These are phyloP conservation scores for Allobates femoralis DNA, from an alignment of 2,797 vertebrate genomes.

Conservation along the genomic window DNA sequence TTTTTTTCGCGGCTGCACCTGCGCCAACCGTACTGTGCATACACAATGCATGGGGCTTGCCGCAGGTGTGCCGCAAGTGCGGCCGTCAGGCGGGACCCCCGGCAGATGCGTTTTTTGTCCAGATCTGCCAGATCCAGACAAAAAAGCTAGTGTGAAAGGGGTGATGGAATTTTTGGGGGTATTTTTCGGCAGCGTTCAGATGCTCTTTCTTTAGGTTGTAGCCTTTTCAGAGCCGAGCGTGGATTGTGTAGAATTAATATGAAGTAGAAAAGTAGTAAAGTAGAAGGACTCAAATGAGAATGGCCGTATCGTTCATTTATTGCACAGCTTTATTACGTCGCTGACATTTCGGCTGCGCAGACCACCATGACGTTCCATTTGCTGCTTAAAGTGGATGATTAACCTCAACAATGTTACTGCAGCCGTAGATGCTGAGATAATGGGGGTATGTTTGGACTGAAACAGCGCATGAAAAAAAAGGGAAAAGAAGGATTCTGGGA, in stretches of 20 bases:
- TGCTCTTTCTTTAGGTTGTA: background rate
- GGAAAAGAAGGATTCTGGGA: background rate
- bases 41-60: no score
- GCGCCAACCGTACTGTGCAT: no score
- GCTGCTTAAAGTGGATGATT: background rate
- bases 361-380: constrained; percentile 10
- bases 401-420: background rate
- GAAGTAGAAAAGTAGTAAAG: no score
- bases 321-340: background rate
- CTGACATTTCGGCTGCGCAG: constrained; percentile 19
- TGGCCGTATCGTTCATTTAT: background rate
- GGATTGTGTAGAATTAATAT: background rate
- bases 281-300: constrained; percentile 5
- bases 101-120: no score
- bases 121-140: no score
- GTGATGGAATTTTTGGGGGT: no score
- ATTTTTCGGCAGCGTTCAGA: background rate
- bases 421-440: background rate
- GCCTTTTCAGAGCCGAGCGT: background rate
- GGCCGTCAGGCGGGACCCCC: no score
- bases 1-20: no score
- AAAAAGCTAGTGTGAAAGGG: no score
- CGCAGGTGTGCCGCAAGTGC: no score
- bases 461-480: background rate
- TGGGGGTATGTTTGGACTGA: background rate